Base-by-base conservation (phyloP, 2,888 invertebrate genomes). In the Eremobia ochroleuca region DNA sequence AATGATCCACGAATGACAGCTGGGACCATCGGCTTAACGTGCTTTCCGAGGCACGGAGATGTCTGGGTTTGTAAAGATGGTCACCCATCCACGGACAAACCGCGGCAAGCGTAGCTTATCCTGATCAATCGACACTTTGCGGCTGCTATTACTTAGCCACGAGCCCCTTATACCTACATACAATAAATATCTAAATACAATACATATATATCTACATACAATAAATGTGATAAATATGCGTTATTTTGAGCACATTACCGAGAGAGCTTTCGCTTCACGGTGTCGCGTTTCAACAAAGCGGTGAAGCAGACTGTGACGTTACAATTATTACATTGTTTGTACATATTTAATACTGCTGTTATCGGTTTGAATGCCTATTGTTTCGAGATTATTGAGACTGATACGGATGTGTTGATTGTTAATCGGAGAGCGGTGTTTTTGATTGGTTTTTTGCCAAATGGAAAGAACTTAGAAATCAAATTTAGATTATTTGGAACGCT, bases 281-380 rank as follows among this genome's bases (percentile, higher is more conserved):
- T 85, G 67, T 78, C 73, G 83, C 69, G 76, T 86, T 81, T 25
- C 77, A 68, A 88, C 88, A 87, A 89, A 87, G 84, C 70, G 77
- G 85, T 73, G 77, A 70, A 85, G 70, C 86, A 90, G 91, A 91
- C 90, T 85, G 90, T 90, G 81, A 72, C 73, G 58, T 68, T 37
- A 65, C 76, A 76, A 79, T 76, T 67, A 79, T 75, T 74, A 81
- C 49, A 34, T 46, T 55, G 8, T 67, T 73, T 65, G 58, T 68
- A 65, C 37, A 76, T 77, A 65, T 76, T 65, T 62, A 78, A 78
- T 69, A 31, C 73, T 62, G 25, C 3, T 78, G 71, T 69, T 65
- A 73, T 65, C 37, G 46, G 65, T 28, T 21, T 43, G 18, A 46
- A 72, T 25, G 65, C 34, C 67, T 37, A 55, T 77, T 81, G 75